Base-by-base conservation (phyloP, 2,888 invertebrate genomes). In the Eilema depressum region DNA sequence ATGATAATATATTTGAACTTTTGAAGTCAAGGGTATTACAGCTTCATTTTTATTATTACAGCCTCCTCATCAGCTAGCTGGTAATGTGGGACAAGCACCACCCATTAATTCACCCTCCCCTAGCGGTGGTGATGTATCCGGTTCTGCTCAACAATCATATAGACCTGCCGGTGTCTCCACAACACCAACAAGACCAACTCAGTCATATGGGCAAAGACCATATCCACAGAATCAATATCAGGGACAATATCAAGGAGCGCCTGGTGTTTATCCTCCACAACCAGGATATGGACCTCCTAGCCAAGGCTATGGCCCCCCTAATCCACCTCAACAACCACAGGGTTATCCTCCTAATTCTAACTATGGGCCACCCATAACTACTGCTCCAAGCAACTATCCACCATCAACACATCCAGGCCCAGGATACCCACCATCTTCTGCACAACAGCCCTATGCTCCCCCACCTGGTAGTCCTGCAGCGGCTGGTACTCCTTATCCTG, bases 141-240 rank as follows among this genome's bases (percentile, higher is more conserved):
- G 94, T 71, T 87, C 95, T 75, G 93, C 95, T 26, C 96, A 93
- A 73, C 95, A 94, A 76, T 89, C 91, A n/a, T 95, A 95, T 78
- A 92, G 96, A 68, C 95, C 96, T 64, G 93, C 95, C 63, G 95
- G 96, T 67, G 96, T 95, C 11, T 95, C 96, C 23, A 86, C 93
- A 20, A 96, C 96, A 80, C 93, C 96, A 64, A 96, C 96, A 63
- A 96, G 96, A 74, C 96, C 96, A 26, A 96, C 96, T 68, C 97
- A 97, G 84, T 96, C 96, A 26, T 97, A 97, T 89, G 96, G 96
- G 12, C 97, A 97, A 85, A 95, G 97, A 83, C 96, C 96, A 57
- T 96, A 96, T 84, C 96, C 96, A 73, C 97, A 97, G 88, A 96
- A 96, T 81, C 97, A 97, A 84, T 96, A 96, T 83, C 96, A 96